Percentiles rank a stretch among this genome's conserved stretches.
These are phyloP conservation scores for Gymnorhina tibicen DNA, from an alignment of 2,113 vertebrate species.

Conservation along the genomic window DNA sequence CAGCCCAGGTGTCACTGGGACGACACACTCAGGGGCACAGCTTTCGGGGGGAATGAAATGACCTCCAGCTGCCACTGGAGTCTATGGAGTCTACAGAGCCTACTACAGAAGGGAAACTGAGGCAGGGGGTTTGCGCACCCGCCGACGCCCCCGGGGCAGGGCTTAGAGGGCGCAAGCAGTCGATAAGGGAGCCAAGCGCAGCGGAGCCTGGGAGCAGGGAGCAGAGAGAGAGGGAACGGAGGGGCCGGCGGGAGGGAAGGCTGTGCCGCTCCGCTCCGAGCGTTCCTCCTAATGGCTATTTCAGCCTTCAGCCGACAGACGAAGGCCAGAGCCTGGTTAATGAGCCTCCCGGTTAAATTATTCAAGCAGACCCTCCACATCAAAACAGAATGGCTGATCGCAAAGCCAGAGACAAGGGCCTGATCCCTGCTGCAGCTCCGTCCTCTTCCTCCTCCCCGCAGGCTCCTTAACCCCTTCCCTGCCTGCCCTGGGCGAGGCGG, in stretches of 20 bases:
- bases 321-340: conserved; percentile 53
- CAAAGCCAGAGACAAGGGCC: neutral
- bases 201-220: neutral
- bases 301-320: conserved; percentile 51
- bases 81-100: neutral
- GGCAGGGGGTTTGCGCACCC: rapidly evolving
- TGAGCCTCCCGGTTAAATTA: conserved; percentile 43
- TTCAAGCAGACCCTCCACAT: conserved; percentile 24
- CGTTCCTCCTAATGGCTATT: conserved; percentile 35
- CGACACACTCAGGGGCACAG: rapidly evolving
- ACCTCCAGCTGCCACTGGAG: neutral
- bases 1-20: neutral
- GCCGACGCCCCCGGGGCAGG: rapidly evolving
- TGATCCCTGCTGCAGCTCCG: neutral
- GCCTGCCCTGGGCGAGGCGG: neutral
- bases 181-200: neutral
- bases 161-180: neutral
- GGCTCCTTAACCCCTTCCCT: neutral
- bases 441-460: neutral
- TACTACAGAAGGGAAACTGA: neutral
- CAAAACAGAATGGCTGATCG: neutral
- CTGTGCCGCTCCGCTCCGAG: neutral
- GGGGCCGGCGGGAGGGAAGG: neutral
- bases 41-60: neutral
- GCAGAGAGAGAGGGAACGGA: neutral